Percentiles rank a stretch among this genome's conserved stretches.
Conservation (phyloP, 2,888 invertebrate genomes). For the Melanophora roralis region DNA sequence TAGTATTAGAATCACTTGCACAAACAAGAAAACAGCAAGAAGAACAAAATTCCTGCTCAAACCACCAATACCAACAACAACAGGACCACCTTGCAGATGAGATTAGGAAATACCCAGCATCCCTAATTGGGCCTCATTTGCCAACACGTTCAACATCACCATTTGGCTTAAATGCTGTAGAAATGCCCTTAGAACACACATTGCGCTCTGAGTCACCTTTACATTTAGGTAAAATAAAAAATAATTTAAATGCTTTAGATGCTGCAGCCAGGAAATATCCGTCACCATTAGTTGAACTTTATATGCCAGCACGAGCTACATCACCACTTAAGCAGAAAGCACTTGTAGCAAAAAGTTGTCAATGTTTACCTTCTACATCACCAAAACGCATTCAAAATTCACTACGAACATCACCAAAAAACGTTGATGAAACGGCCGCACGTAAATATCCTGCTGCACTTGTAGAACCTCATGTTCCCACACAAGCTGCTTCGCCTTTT, state of each 20-base stretch:
- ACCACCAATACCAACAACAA: conserved; percentile 26
- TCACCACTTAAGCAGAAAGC: conserved; percentile 45
- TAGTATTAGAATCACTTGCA: conserved; percentile 33
- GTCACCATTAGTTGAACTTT: conserved; percentile 63
- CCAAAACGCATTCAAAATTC: neutral
- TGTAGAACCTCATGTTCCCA: conserved; percentile 65
- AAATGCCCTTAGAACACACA: conserved; percentile 11
- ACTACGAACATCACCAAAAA: neutral
- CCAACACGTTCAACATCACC: conserved; percentile 67
- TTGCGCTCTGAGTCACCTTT: conserved; percentile 33
- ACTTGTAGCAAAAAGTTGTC: conserved; percentile 33
- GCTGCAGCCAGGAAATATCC: conserved; percentile 25
- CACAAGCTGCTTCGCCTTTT: conserved; percentile 61
- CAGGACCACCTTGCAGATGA: conserved; percentile 55
- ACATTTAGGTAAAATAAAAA: neutral
- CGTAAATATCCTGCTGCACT: conserved; percentile 69
- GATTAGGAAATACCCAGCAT: conserved; percentile 36
- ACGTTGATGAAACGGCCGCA: neutral
- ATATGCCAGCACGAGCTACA: conserved; percentile 63
- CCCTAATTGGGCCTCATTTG: conserved; percentile 38
- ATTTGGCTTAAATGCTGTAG: conserved; percentile 66
- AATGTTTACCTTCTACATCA: conserved; percentile 23
- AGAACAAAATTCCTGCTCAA: neutral
- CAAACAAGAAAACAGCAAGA: conserved; percentile 31
- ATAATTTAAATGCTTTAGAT: neutral